Evolutionary conservation across 2,888 invertebrate species (phyloP).

Genomic region (Synergus laeviventris): DNA sequence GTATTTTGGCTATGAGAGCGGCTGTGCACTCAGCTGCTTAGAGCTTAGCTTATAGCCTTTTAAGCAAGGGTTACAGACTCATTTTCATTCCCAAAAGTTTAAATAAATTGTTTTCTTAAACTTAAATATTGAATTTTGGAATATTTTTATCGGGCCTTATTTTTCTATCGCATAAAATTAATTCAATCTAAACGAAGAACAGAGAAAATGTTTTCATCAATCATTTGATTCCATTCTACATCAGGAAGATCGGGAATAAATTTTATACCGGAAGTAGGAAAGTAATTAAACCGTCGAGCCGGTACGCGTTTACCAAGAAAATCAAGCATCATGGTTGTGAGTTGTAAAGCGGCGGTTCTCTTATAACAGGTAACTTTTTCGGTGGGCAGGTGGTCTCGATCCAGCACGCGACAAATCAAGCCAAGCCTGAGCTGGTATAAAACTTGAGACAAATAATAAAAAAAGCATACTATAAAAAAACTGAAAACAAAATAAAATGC

Average conservation of each 20-base stretch:
- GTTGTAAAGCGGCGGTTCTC: slow-evolving; percentile 36
- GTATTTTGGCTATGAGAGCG: background rate
- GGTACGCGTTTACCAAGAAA: slow-evolving; percentile 24
- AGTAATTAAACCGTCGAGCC: slow-evolving; percentile 29
- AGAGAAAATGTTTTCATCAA: background rate
- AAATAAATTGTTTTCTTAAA: background rate
- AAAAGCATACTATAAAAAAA: background rate
- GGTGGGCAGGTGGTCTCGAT: slow-evolving; percentile 66
- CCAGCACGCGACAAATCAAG: slow-evolving; percentile 74
- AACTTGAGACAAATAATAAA: slow-evolving; percentile 20
- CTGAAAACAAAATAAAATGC: background rate
- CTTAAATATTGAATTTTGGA: background rate
- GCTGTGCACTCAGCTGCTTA: background rate
- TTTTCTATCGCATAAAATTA: background rate
- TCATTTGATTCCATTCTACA: background rate
- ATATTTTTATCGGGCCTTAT: background rate
- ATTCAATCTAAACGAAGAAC: background rate
- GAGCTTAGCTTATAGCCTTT: background rate
- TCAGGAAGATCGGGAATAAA: slow-evolving; percentile 4
- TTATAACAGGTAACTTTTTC: slow-evolving; percentile 66
- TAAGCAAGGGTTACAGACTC: background rate
- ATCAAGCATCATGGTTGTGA: slow-evolving; percentile 19
- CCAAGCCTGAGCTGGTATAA: slow-evolving; percentile 46
- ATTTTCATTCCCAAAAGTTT: background rate
- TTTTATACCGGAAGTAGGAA: slow-evolving; percentile 31